Conservation (phyloP, 2,888 invertebrate genomes). For the Criorhina ranunculi region DNA sequence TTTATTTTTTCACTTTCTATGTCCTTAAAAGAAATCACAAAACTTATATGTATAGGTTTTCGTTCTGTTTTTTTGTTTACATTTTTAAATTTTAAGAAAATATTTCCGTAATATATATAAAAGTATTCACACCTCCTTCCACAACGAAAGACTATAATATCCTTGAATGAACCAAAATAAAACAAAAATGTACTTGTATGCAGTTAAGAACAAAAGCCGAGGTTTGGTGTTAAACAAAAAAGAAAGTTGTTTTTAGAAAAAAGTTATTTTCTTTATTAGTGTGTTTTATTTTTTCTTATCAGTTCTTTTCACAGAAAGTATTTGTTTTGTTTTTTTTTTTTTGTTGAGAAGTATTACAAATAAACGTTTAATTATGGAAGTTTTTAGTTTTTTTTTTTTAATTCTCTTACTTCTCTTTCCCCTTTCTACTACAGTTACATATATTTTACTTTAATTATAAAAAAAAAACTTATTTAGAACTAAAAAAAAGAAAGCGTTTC, state of each 20-base stretch:
- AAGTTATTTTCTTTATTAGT: slow-evolving; percentile 80
- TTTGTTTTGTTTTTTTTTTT: slow-evolving; percentile 43
- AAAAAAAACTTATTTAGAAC: slow-evolving; percentile 75
- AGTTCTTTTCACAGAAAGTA: slow-evolving; percentile 81
- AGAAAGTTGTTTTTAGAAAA: slow-evolving; percentile 59
- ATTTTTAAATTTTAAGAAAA: slow-evolving; percentile 34
- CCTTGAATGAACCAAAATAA: not conserved
- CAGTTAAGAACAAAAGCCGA: slow-evolving; percentile 33
- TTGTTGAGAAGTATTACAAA: slow-evolving; percentile 72
- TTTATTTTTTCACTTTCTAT: slow-evolving; percentile 40
- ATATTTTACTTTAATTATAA: slow-evolving; percentile 75
- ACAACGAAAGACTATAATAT: slow-evolving; percentile 18
- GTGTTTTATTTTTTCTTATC: slow-evolving; percentile 80
- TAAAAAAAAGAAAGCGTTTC: slow-evolving; percentile 59
- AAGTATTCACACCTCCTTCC: slow-evolving; percentile 21
- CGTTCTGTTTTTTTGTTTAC: not conserved
- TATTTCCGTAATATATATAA: slow-evolving; percentile 31
- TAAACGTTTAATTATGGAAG: slow-evolving; percentile 68
- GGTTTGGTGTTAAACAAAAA: slow-evolving; percentile 53
- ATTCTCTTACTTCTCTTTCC: slow-evolving; percentile 63
- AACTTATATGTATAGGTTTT: slow-evolving; percentile 24
- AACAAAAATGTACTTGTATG: too few species aligned
- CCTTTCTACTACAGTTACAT: slow-evolving; percentile 65
- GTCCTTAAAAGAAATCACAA: slow-evolving; percentile 58
- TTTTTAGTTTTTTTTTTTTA: slow-evolving; percentile 51